These are phyloP conservation scores for Bradypodion ventrale DNA, from an alignment of 2,797 vertebrate species.

Conservation along the genomic window DNA sequence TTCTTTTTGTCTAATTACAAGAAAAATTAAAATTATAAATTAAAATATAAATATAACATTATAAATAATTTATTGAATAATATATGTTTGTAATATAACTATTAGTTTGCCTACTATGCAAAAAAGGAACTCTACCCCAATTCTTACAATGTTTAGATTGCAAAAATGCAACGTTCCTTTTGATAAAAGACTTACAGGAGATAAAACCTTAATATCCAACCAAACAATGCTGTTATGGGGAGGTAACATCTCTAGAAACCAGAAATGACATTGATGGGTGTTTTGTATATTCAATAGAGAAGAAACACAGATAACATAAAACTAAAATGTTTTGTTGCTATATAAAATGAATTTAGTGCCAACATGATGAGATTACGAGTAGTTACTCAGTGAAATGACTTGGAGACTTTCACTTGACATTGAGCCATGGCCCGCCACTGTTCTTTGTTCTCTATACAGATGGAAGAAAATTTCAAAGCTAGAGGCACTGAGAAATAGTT, in stretches of 20 bases:
- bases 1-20: conserved; percentile 27
- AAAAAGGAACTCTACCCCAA: background rate
- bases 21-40: conserved; percentile 43
- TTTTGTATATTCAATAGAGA: background rate
- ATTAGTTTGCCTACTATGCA: background rate
- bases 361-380: background rate
- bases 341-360: background rate
- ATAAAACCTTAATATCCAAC: background rate
- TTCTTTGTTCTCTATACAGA: background rate
- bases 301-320: background rate
- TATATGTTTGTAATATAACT: conserved; percentile 25
- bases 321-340: background rate
- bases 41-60: too few species aligned
- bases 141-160: conserved; percentile 11
- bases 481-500: too few species aligned
- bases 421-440: background rate
- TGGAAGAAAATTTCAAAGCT: background rate
- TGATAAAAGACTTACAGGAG: background rate
- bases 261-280: background rate
- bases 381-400: background rate
- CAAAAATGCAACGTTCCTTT: background rate
- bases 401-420: background rate
- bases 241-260: background rate
- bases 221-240: background rate
- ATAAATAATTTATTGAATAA: conserved; percentile 32